These are phyloP conservation scores for Xiphorhynchus erythropygius DNA, from an alignment of 2,797 vertebrate genomes.

Conservation along the genomic window DNA sequence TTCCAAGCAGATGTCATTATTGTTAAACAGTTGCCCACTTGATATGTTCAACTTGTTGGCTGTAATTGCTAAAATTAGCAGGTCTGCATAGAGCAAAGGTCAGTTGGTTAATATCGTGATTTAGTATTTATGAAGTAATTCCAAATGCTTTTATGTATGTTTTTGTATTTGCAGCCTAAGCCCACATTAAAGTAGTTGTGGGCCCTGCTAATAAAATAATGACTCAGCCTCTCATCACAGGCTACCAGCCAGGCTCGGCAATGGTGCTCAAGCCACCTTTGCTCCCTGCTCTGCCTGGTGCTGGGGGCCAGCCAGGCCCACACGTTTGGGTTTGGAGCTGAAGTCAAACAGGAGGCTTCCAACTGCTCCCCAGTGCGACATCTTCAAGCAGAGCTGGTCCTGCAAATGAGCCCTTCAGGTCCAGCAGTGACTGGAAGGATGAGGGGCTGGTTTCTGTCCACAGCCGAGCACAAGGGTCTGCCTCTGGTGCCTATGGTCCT, in stretches of 20 bases:
- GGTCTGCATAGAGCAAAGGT: constrained; percentile 86
- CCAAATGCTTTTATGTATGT: constrained; percentile 71
- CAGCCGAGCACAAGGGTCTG: not conserved
- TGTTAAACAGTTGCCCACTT: constrained; percentile 84
- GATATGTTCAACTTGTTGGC: constrained; percentile 87
- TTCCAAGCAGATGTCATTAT: constrained; percentile 89
- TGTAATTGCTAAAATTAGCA: constrained; percentile 89
- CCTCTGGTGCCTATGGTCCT: not conserved
- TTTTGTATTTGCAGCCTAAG: constrained; percentile 68
- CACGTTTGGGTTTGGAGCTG: fast-evolving
- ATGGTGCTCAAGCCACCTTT: not conserved
- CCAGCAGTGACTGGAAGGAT: not conserved
- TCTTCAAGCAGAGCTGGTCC: not conserved
- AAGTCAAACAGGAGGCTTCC: not conserved
- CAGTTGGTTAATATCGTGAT: constrained; percentile 75
- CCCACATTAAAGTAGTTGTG: constrained; percentile 66
- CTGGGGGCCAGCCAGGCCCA: fast-evolving
- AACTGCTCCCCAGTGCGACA: not conserved
- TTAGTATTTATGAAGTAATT: constrained; percentile 79
- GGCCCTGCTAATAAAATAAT: constrained; percentile 68
- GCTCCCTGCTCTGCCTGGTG: not conserved
- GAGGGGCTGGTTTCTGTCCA: not conserved
- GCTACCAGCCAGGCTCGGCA: not conserved
- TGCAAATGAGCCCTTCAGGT: not conserved
- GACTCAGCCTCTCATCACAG: not conserved